Conservation (phyloP, 2,797 vertebrate genomes). For the Pseudomugil tenellus region DNA sequence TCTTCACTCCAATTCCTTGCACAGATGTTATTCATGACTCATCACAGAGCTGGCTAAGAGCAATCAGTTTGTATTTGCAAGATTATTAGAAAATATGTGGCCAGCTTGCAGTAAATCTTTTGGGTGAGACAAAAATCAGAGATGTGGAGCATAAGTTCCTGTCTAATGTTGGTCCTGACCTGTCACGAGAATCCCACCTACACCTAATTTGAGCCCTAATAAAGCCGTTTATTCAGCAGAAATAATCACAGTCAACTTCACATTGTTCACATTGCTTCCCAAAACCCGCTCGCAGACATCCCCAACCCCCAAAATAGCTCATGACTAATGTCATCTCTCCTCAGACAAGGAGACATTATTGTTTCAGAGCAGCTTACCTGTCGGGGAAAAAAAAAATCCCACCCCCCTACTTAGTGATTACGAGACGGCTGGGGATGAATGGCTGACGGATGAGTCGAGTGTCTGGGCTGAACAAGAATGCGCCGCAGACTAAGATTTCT, state of each 20-base stretch:
- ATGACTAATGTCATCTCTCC: constrained; percentile 43
- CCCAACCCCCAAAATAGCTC: constrained; percentile 51
- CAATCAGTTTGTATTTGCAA: too few species aligned
- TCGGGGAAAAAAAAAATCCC: too few species aligned
- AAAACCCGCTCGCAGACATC: constrained; percentile 3
- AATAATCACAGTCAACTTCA: constrained; percentile 59
- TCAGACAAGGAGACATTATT: constrained; percentile 61
- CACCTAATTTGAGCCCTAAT: constrained; percentile 30
- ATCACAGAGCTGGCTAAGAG: too few species aligned
- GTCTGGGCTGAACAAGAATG: constrained; percentile 46
- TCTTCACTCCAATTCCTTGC: neutral
- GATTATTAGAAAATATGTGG: too few species aligned
- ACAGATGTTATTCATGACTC: neutral
- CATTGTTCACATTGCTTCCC: constrained; percentile 57
- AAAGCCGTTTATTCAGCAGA: constrained; percentile 28
- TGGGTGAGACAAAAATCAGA: neutral
- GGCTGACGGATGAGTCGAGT: constrained; percentile 39
- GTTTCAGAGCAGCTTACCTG: constrained; percentile 64
- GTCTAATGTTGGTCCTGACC: neutral
- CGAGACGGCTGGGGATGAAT: constrained; percentile 49
- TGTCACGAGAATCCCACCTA: constrained; percentile 11
- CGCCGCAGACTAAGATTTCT: neutral
- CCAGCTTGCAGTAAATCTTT: neutral
- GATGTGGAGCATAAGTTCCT: neutral
- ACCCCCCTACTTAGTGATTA: constrained; percentile 46